Percentiles rank a stretch among this genome's conserved stretches.
phyloP scores from a whole-genome alignment of 1,140 invertebrate species.

The Pseudomyrmex cubaensis region DNA sequence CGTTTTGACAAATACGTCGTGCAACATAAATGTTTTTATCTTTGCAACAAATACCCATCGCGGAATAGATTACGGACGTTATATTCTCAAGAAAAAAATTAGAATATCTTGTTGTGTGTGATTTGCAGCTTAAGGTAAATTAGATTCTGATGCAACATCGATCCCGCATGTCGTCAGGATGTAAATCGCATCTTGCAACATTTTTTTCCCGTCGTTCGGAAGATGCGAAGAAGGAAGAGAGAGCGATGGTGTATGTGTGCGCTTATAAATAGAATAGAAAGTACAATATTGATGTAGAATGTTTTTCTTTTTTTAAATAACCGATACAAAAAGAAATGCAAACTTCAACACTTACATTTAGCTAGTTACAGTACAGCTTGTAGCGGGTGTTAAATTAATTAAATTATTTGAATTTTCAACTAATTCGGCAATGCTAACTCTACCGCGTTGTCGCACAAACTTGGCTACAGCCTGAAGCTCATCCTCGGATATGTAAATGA shows the following conservation, averaged over 20 bases:
- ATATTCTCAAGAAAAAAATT: constrained; percentile 70
- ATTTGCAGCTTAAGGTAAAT: constrained; percentile 78
- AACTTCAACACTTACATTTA: background rate
- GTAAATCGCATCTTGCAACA: constrained; percentile 26
- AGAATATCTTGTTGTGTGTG: constrained; percentile 62
- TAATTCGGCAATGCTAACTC: constrained; percentile 96
- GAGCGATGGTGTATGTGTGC: background rate
- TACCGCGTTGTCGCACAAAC: constrained; percentile 97
- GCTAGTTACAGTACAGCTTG: constrained; percentile 37
- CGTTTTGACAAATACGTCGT: background rate
- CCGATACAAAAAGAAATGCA: background rate
- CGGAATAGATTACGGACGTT: constrained; percentile 72
- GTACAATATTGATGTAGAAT: too few species aligned
- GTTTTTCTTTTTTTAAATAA: too few species aligned
- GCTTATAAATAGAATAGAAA: too few species aligned
- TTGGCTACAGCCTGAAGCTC: constrained; percentile 97
- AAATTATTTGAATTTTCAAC: constrained; percentile 97
- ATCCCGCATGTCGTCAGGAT: constrained; percentile 73
- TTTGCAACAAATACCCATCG: constrained; percentile 8
- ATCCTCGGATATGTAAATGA: constrained; percentile 97
- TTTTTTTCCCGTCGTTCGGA: background rate
- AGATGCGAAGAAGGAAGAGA: background rate
- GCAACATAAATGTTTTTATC: constrained; percentile 14
- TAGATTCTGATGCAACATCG: constrained; percentile 82
- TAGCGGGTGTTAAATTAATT: constrained; percentile 92